Evolutionary conservation across 2,888 invertebrate genomes (phyloP).

Genomic region (Flabesymbios commensalis): DNA sequence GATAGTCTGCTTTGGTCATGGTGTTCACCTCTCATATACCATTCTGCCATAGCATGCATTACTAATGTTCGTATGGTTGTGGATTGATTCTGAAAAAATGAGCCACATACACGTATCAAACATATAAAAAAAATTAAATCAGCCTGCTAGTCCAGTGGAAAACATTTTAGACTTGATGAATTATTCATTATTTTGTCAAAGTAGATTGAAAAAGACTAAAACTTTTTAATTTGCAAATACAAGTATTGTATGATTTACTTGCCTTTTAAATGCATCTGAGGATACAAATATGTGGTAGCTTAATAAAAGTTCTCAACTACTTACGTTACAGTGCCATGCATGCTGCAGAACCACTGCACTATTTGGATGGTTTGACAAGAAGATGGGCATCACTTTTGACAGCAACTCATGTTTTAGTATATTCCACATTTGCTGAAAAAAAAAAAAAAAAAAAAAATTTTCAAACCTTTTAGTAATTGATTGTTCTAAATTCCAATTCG

Average conservation of each 20-base stretch:
- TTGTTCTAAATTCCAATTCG: too few relatives aligned
- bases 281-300: too few relatives aligned
- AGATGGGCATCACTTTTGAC: constrained; percentile 85
- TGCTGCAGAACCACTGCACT: constrained; percentile 94
- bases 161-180: too few relatives aligned
- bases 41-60: constrained; percentile 96
- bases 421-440: constrained; percentile 58
- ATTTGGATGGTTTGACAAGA: constrained; percentile 94
- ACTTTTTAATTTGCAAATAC: too few relatives aligned
- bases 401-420: constrained; percentile 79
- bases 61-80: constrained; percentile 63
- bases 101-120: background rate
- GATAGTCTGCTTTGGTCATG: constrained; percentile 87
- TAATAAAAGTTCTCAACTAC: too few relatives aligned
- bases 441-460: background rate
- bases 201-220: too few relatives aligned
- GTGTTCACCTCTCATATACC: constrained; percentile 82
- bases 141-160: too few relatives aligned
- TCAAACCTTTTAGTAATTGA: too few relatives aligned
- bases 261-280: too few relatives aligned
- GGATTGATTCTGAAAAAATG: constrained; percentile 48
- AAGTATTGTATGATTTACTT: too few relatives aligned
- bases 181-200: too few relatives aligned
- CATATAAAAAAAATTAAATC: too few relatives aligned
- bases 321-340: constrained; percentile 83